Evolutionary conservation across 1,140 invertebrate species (phyloP).

Genomic region (Paralvinella palmiformis): DNA sequence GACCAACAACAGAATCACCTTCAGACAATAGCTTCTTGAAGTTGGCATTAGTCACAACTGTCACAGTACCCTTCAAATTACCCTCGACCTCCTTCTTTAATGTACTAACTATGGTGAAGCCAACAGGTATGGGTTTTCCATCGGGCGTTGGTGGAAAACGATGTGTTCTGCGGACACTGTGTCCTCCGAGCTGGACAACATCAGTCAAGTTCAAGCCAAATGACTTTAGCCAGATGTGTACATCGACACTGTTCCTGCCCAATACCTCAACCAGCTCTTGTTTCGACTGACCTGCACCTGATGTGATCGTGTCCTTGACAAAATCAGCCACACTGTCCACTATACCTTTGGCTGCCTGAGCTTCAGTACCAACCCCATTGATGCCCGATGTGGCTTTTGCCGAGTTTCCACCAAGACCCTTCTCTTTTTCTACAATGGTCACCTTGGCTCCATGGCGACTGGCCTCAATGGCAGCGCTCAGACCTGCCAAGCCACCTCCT

Average conservation of each 20-base stretch:
- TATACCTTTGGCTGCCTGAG: constrained; percentile 32
- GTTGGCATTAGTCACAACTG: constrained; percentile 12
- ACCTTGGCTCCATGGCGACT: constrained; percentile 30
- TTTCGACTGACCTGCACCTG: constrained; percentile 43
- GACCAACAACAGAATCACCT: constrained; percentile 4
- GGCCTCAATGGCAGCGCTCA: constrained; percentile 40
- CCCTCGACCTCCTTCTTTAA: constrained; percentile 30
- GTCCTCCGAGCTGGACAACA: constrained; percentile 45
- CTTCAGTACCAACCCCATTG: constrained; percentile 35
- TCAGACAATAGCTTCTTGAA: constrained; percentile 15
- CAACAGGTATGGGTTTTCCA: constrained; percentile 43
- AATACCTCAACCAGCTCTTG: constrained; percentile 35
- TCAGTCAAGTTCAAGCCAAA: constrained; percentile 37
- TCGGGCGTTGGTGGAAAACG: constrained; percentile 43
- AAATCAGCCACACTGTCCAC: constrained; percentile 32
- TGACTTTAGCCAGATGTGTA: constrained; percentile 34
- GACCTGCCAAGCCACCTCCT: constrained; percentile 40
- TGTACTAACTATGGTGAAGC: constrained; percentile 38
- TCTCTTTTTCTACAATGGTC: constrained; percentile 39
- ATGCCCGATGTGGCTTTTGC: constrained; percentile 45
- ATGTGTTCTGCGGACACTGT: constrained; percentile 42
- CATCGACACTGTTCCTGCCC: constrained; percentile 23
- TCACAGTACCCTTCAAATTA: constrained; percentile 25
- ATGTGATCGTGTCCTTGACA: constrained; percentile 37
- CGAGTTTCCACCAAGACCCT: constrained; percentile 39